These are phyloP conservation scores for Merops nubicus DNA, from an alignment of 2,113 vertebrate species.

Conservation along the genomic window DNA sequence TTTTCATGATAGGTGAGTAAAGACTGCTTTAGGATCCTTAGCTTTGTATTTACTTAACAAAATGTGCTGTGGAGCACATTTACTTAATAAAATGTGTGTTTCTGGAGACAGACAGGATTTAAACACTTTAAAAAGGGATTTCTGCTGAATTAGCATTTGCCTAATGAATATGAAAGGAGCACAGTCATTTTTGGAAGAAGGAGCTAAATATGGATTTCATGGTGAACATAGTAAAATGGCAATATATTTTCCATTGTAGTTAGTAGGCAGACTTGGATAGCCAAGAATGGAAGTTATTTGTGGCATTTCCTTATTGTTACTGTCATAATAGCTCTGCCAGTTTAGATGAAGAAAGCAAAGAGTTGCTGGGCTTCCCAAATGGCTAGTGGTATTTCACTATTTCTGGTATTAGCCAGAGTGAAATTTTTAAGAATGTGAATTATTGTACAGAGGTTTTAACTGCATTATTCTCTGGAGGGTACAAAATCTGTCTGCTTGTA, in stretches of 20 bases:
- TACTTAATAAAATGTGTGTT: neutral
- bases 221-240: neutral
- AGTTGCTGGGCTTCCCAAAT: neutral
- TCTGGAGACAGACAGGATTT: neutral
- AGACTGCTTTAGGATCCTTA: neutral
- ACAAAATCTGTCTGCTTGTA: neutral
- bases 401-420: neutral
- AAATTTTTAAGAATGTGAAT: neutral
- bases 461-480: neutral
- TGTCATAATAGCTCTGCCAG: neutral
- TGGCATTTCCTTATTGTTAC: neutral
- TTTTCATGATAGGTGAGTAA: constrained; percentile 88
- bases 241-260: neutral
- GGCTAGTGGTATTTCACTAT: neutral
- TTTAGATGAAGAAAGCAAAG: neutral
- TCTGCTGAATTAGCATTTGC: neutral
- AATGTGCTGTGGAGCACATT: neutral
- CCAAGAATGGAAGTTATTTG: neutral
- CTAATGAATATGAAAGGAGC: neutral
- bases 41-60: neutral
- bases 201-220: neutral
- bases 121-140: neutral
- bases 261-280: neutral
- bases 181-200: neutral
- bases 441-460: neutral